A percentile compares a stretch with the other conserved stretches of the same genome.
These are phyloP conservation scores for Hedya salicella DNA, from an alignment of 2,888 invertebrate genomes.

Conservation along the genomic window DNA sequence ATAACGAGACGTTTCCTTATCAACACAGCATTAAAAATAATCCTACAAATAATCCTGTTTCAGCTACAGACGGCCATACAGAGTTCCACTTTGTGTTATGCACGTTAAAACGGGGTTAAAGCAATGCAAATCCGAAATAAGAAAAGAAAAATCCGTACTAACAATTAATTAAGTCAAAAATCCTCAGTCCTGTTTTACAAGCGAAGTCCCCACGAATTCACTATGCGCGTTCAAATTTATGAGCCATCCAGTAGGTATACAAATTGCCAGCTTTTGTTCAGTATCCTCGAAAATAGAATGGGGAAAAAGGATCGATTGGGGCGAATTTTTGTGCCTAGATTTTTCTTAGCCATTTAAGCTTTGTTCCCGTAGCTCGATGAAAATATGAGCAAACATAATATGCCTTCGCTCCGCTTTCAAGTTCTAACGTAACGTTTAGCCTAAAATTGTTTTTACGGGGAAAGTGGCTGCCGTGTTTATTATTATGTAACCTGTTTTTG, in stretches of 20 bases:
- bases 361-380: slow-evolving; percentile 15
- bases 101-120: background rate
- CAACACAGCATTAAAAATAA: no score
- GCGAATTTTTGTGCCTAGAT: slow-evolving; percentile 33
- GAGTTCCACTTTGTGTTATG: no score
- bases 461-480: background rate
- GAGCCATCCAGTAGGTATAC: slow-evolving; percentile 39
- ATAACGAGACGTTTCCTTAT: no score
- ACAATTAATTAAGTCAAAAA: slow-evolving; percentile 22
- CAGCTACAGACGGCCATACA: no score
- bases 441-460: background rate
- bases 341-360: slow-evolving; percentile 26
- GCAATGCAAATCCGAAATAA: background rate
- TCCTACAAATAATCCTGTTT: no score
- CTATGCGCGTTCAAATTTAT: slow-evolving; percentile 40
- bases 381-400: slow-evolving; percentile 27
- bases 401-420: slow-evolving; percentile 4
- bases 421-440: background rate
- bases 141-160: background rate
- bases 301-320: slow-evolving; percentile 31
- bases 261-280: slow-evolving; percentile 41
- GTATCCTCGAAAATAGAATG: slow-evolving; percentile 34
- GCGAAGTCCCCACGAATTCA: slow-evolving; percentile 26
- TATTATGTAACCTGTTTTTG: background rate
- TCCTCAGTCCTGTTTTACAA: slow-evolving; percentile 1